A percentile compares a stretch with the other conserved stretches of the same genome.
Conservation (phyloP, 2,888 invertebrate species). For the Xestia rhomboidea region DNA sequence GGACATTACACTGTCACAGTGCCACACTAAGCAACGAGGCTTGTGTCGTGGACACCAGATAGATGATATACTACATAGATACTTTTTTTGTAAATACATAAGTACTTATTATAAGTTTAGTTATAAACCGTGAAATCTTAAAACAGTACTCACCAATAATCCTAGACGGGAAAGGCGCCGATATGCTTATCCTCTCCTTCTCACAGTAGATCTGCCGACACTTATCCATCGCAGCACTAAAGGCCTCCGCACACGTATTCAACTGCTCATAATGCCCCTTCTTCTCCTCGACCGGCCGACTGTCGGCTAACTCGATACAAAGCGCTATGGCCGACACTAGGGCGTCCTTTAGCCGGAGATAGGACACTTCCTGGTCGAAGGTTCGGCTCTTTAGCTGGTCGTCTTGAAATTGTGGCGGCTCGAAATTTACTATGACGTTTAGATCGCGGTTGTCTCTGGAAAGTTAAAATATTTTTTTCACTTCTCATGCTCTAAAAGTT, state of each 20-base stretch:
- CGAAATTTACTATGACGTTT: slow-evolving; percentile 93
- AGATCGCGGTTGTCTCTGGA: slow-evolving; percentile 94
- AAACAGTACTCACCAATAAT: slow-evolving; percentile 80
- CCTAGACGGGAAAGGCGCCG: slow-evolving; percentile 82
- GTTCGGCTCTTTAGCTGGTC: slow-evolving; percentile 77
- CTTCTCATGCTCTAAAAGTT: no score
- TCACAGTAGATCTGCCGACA: slow-evolving; percentile 76
- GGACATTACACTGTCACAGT: no score
- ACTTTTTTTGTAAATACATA: no score
- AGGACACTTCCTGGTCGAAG: slow-evolving; percentile 83
- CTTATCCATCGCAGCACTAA: slow-evolving; percentile 79
- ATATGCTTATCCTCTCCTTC: slow-evolving; percentile 77
- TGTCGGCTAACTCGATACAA: slow-evolving; percentile 81
- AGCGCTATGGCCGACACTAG: slow-evolving; percentile 81
- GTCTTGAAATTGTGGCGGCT: slow-evolving; percentile 89
- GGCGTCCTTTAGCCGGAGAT: slow-evolving; percentile 82
- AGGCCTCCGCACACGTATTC: slow-evolving; percentile 77
- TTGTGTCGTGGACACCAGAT: no score
- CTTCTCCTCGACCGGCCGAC: slow-evolving; percentile 72
- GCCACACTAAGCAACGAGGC: no score
- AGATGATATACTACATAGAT: no score
- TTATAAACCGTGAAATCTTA: no score
- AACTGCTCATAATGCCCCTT: slow-evolving; percentile 76
- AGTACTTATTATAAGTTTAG: no score
- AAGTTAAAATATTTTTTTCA: no score